Conservation (phyloP, 2,888 invertebrate species). For the Oligia latruncula region DNA sequence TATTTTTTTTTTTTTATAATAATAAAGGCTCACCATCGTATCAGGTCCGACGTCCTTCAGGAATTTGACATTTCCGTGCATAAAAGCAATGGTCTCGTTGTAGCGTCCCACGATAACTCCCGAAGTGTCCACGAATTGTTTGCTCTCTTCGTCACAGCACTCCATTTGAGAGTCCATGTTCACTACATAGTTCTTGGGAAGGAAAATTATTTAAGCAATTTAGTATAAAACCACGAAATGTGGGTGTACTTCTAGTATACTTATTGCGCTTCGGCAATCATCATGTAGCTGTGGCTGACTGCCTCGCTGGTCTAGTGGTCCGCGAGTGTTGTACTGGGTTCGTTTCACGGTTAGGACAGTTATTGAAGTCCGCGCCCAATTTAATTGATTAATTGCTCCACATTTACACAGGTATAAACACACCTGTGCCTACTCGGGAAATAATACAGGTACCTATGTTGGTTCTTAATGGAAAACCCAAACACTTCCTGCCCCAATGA, state of each 20-base stretch:
- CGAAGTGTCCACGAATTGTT: constrained; percentile 69
- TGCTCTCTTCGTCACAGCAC: constrained; percentile 72
- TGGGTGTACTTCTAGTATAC: too few relatives aligned
- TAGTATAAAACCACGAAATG: not conserved
- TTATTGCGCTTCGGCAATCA: not conserved
- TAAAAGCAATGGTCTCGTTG: constrained; percentile 73
- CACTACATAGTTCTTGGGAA: constrained; percentile 64
- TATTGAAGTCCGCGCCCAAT: not conserved
- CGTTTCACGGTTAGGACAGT: not conserved
- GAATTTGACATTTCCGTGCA: constrained; percentile 72
- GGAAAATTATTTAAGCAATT: not conserved
- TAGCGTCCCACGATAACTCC: constrained; percentile 66
- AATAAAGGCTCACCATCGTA: constrained; percentile 70
- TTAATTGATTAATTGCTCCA: not conserved
- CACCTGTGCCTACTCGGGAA: not conserved
- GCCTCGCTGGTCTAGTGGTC: not conserved
- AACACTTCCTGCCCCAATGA: not conserved
- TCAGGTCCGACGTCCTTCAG: constrained; percentile 62
- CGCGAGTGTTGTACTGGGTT: not conserved
- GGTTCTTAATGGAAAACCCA: not conserved
- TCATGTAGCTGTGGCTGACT: fast-evolving
- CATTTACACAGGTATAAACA: constrained; percentile 3
- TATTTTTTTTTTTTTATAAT: too few relatives aligned
- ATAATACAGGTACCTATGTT: too few relatives aligned
- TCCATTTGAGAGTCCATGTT: constrained; percentile 78